Conservation (phyloP, 2,888 invertebrate species). For the Hetaerina titia region DNA sequence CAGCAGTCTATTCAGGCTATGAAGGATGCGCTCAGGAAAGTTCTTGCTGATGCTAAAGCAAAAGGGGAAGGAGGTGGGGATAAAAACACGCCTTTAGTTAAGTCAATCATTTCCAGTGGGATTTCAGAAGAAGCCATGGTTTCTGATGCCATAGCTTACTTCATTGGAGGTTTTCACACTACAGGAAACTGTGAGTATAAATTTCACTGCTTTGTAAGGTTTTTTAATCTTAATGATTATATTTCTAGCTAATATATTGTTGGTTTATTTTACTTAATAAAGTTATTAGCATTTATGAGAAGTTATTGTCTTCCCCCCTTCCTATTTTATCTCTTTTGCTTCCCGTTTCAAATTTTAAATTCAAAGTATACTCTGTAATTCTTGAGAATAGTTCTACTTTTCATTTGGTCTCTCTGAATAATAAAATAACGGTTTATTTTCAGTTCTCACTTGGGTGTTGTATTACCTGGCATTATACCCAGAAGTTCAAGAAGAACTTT, state of each 20-base stretch:
- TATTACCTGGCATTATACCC: slow-evolving; percentile 68
- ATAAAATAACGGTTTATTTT: not conserved
- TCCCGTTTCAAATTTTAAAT: not conserved
- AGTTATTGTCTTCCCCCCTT: not conserved
- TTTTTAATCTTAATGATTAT: not conserved
- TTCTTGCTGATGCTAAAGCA: slow-evolving; percentile 36
- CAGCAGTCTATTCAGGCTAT: slow-evolving; percentile 44
- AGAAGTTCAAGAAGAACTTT: slow-evolving; percentile 68
- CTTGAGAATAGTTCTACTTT: not conserved
- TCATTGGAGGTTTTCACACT: slow-evolving; percentile 69
- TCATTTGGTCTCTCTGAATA: not conserved
- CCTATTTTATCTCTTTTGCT: not conserved
- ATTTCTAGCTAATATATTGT: not conserved
- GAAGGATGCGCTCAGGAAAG: slow-evolving; percentile 40
- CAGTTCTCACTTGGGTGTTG: slow-evolving; percentile 68
- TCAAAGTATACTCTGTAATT: not conserved
- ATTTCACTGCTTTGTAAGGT: not conserved
- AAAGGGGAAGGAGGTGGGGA: not conserved
- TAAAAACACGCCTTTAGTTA: slow-evolving; percentile 46
- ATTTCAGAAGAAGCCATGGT: slow-evolving; percentile 62
- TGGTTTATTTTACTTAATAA: not conserved
- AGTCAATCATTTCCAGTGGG: slow-evolving; percentile 51
- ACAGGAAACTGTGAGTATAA: slow-evolving; percentile 67
- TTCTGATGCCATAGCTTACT: slow-evolving; percentile 68
- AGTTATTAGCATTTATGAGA: not conserved